These are phyloP conservation scores for Urocolius indicus DNA, from an alignment of 2,113 vertebrate genomes.

Conservation along the genomic window DNA sequence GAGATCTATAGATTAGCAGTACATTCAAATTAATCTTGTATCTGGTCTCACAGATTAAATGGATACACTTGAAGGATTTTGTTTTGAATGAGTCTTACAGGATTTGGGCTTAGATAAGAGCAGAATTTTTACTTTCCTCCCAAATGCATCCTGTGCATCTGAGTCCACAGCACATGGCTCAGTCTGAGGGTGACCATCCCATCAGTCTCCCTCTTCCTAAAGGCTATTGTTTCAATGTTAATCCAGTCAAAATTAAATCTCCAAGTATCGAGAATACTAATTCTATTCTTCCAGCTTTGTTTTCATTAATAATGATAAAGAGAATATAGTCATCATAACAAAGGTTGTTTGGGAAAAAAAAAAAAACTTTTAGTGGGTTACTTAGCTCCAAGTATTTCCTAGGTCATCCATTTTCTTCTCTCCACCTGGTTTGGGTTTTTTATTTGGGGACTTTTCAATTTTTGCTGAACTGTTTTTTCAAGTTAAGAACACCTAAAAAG, in stretches of 20 bases:
- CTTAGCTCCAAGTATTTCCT: neutral
- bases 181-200: accelerated
- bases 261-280: neutral
- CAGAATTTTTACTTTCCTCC: conserved; percentile 53
- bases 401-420: neutral
- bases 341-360: neutral
- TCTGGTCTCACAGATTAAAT: conserved; percentile 59
- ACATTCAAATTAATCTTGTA: conserved; percentile 65
- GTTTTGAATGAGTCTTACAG: conserved; percentile 50
- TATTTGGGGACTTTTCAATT: neutral
- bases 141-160: neutral
- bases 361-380: neutral
- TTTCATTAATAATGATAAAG: neutral
- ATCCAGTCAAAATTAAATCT: neutral
- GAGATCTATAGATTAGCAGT: conserved; percentile 58
- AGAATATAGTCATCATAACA: neutral
- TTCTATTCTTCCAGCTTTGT: neutral
- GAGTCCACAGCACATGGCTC: neutral
- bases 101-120: conserved; percentile 56
- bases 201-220: neutral
- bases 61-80: conserved; percentile 64
- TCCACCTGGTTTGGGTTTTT: neutral
- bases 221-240: neutral
- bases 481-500: neutral
- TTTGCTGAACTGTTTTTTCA: neutral